Evolutionary conservation across 2,797 vertebrate genomes (phyloP).

Genomic region (Sus cebifrons): DNA sequence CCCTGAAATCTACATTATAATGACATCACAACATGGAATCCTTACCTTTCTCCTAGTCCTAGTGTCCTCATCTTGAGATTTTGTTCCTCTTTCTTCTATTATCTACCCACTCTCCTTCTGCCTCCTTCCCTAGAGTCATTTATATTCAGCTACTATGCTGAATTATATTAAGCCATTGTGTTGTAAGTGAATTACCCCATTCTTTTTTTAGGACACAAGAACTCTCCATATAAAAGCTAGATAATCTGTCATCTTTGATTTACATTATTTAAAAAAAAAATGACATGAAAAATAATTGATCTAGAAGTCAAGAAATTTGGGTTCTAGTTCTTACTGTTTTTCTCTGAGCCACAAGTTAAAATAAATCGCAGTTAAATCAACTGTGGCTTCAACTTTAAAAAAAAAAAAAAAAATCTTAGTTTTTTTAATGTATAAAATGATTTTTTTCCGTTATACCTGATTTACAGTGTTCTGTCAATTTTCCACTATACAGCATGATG

Average conservation of each 20-base stretch:
- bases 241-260: constrained; percentile 2
- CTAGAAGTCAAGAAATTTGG: constrained; percentile 22
- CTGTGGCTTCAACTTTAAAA: background rate
- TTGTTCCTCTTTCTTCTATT: background rate
- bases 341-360: constrained; percentile 5
- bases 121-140: background rate
- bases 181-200: background rate
- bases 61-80: background rate
- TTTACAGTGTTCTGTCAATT: too few species aligned
- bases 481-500: too few species aligned
- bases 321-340: constrained; percentile 21
- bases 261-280: constrained; percentile 9
- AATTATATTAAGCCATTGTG: background rate
- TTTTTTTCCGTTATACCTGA: too few species aligned
- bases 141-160: background rate
- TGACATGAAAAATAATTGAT: constrained; percentile 41
- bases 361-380: constrained; percentile 50
- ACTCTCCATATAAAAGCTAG: constrained; percentile 42
- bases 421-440: too few species aligned
- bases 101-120: background rate
- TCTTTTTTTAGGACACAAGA: background rate
- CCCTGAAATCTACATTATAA: background rate
- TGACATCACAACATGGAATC: background rate
- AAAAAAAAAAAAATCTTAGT: background rate
- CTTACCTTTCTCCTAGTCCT: background rate